Percentiles rank a stretch among this genome's conserved stretches.
Evolutionary conservation across 2,888 invertebrate species (phyloP).

Genomic region (Gymnosoma rotundatum): DNA sequence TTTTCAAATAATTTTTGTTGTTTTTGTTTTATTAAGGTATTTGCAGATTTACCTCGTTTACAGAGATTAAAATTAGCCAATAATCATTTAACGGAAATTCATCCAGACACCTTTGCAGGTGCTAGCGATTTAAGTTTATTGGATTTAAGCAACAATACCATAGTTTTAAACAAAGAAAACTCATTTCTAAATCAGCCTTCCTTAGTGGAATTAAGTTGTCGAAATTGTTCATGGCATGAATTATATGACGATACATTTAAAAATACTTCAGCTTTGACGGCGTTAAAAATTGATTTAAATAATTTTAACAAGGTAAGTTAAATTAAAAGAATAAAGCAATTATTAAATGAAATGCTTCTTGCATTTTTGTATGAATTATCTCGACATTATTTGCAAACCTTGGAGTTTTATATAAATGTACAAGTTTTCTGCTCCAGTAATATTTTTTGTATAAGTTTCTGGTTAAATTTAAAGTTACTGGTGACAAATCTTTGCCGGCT

Average conservation of each 20-base stretch:
- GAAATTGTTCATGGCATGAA: slow-evolving; percentile 79
- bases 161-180: slow-evolving; percentile 76
- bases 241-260: slow-evolving; percentile 80
- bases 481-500: too few species aligned
- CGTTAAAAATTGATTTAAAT: slow-evolving; percentile 80
- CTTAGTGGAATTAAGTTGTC: slow-evolving; percentile 79
- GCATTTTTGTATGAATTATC: too few species aligned
- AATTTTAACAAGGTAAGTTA: slow-evolving; percentile 78
- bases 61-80: slow-evolving; percentile 79
- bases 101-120: slow-evolving; percentile 79
- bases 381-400: too few species aligned
- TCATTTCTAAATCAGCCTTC: slow-evolving; percentile 79
- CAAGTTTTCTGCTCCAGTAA: too few species aligned
- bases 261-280: slow-evolving; percentile 78
- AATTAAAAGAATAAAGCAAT: background rate
- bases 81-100: slow-evolving; percentile 79
- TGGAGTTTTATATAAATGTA: too few species aligned
- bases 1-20: background rate
- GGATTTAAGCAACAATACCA: slow-evolving; percentile 81
- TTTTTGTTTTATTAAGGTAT: slow-evolving; percentile 75
- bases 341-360: too few species aligned
- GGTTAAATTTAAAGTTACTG: too few species aligned
- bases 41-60: slow-evolving; percentile 76
- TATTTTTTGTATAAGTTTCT: too few species aligned
- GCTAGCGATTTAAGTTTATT: slow-evolving; percentile 77